Percentiles rank a stretch among this genome's conserved stretches.
Evolutionary conservation across 2,888 invertebrate genomes (phyloP).

Genomic region (Rutpela maculata): DNA sequence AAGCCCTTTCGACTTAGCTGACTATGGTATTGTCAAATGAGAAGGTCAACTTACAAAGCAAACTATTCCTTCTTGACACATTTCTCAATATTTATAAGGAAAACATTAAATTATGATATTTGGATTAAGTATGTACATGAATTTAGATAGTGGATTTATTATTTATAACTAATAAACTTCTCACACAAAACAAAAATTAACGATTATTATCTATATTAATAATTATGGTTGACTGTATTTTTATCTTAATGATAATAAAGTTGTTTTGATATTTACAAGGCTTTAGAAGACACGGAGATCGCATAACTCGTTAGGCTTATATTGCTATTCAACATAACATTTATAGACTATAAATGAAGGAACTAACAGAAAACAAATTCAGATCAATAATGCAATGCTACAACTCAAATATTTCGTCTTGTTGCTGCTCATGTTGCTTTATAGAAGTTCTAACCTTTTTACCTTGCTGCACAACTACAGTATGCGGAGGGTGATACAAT

Average conservation of each 20-base stretch:
- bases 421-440: conserved; percentile 87
- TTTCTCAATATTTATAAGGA: not conserved
- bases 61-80: not conserved
- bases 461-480: conserved; percentile 86
- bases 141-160: not conserved
- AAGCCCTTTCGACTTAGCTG: not conserved
- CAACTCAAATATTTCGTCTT: conserved; percentile 94
- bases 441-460: conserved; percentile 87
- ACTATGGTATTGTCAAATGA: not conserved
- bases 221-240: conserved; percentile 4
- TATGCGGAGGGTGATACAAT: conserved; percentile 62
- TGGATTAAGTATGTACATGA: not conserved
- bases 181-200: conserved; percentile 26
- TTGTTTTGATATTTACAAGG: conserved; percentile 42
- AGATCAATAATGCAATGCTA: conserved; percentile 75
- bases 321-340: conserved; percentile 30
- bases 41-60: not conserved
- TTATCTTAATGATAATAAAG: conserved; percentile 25
- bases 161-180: not conserved
- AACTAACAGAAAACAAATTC: conserved; percentile 33
- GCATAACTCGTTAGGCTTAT: conserved; percentile 30
- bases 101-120: conserved; percentile 4
- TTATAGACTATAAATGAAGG: conserved; percentile 26
- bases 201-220: conserved; percentile 6
- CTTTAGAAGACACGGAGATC: conserved; percentile 25